phyloP scores from a whole-genome alignment of 2,113 vertebrate genomes.

The Pontoporia blainvillei region DNA sequence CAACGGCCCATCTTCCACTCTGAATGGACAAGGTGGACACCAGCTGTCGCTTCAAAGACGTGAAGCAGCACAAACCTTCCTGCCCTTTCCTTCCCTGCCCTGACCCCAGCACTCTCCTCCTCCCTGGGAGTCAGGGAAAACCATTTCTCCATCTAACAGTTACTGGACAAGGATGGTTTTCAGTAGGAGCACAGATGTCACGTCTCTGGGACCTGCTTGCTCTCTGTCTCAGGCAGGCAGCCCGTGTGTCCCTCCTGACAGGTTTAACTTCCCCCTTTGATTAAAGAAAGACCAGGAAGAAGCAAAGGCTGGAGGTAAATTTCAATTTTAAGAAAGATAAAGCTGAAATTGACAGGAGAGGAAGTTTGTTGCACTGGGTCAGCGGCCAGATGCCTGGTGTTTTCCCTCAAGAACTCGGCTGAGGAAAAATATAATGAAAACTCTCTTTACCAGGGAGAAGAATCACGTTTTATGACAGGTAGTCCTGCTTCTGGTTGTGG shows the following conservation, averaged over 20 bases:
- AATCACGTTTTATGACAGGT: background rate
- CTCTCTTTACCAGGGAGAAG: background rate
- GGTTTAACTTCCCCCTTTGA: background rate
- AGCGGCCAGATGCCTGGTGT: background rate
- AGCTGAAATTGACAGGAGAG: slow-evolving; percentile 4
- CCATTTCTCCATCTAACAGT: slow-evolving; percentile 24
- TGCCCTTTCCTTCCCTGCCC: background rate
- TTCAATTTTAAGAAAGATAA: slow-evolving; percentile 37
- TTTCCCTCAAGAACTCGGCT: slow-evolving; percentile 10
- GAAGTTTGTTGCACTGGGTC: background rate
- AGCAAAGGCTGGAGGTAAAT: slow-evolving; percentile 38
- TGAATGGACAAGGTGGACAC: slow-evolving; percentile 86
- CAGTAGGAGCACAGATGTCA: background rate
- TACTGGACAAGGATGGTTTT: slow-evolving; percentile 40
- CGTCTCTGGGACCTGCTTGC: background rate
- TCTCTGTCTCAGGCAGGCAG: background rate
- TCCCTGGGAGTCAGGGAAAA: background rate
- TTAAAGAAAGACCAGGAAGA: slow-evolving; percentile 5
- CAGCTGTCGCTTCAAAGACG: slow-evolving; percentile 85
- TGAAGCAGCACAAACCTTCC: slow-evolving; percentile 65
- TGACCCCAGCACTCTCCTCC: background rate
- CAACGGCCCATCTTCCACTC: slow-evolving; percentile 86
- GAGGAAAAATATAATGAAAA: background rate
- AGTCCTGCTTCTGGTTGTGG: background rate
- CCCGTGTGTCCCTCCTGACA: background rate